Percentiles rank a stretch among this genome's conserved stretches.
phyloP scores from a whole-genome alignment of 2,113 vertebrate species.

The Psophia crepitans region DNA sequence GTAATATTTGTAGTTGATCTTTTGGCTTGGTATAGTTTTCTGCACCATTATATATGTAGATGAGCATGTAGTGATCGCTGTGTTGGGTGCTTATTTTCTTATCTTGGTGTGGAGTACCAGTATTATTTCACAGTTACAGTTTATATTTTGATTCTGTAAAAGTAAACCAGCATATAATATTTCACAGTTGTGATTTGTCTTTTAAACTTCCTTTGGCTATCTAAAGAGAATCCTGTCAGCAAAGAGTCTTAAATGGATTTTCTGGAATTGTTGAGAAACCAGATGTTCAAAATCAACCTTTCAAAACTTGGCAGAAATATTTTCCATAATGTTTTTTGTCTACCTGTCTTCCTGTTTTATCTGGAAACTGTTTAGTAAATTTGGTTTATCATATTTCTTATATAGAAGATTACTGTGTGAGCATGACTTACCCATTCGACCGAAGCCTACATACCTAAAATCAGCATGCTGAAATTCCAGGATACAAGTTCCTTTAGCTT shows the following conservation, averaged over 20 bases:
- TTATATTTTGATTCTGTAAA: not conserved
- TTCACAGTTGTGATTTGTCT: not conserved
- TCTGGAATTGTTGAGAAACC: slow-evolving; percentile 9
- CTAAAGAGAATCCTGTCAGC: not conserved
- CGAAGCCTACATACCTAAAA: not conserved
- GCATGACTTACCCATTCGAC: not conserved
- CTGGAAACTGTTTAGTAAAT: not conserved
- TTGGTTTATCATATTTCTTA: slow-evolving; percentile 19
- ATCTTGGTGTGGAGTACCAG: not conserved
- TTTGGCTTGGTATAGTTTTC: not conserved
- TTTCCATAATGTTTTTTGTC: slow-evolving; percentile 14
- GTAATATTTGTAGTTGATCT: not conserved
- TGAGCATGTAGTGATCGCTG: not conserved
- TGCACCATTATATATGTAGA: not conserved
- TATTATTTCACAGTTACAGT: not conserved
- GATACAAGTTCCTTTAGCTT: not conserved
- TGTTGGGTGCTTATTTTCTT: not conserved
- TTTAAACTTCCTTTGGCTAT: slow-evolving; percentile 2
- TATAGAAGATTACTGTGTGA: not conserved
- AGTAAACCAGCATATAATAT: not conserved
- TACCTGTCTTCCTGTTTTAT: slow-evolving; percentile 22
- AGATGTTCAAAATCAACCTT: slow-evolving; percentile 46
- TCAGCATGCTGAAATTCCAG: not conserved
- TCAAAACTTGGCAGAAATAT: slow-evolving; percentile 35
- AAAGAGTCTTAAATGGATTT: not conserved